phyloP scores from a whole-genome alignment of 2,113 vertebrate species.

The Equus quagga region DNA sequence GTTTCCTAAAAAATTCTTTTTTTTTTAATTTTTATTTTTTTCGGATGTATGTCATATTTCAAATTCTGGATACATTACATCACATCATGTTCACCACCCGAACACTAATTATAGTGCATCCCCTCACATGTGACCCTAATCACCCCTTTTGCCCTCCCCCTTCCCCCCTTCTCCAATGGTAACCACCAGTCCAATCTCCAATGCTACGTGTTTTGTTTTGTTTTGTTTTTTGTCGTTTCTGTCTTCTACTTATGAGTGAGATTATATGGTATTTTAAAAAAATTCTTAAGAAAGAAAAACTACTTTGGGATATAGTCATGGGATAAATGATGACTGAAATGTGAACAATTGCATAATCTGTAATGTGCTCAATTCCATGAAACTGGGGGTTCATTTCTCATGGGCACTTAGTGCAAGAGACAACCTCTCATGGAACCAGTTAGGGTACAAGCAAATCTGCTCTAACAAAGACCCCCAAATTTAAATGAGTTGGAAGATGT shows the following conservation, averaged over 20 bases:
- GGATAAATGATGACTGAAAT: not conserved
- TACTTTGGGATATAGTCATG: not conserved
- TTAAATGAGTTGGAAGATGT: not conserved
- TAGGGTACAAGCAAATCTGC: not conserved
- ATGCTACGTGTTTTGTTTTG: no score
- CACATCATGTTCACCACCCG: no score
- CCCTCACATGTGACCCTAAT: no score
- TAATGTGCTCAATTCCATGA: not conserved
- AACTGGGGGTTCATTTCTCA: not conserved
- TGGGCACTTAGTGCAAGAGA: not conserved
- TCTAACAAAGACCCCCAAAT: not conserved
- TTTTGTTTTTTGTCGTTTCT: no score
- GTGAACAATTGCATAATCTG: not conserved
- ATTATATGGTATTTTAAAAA: not conserved
- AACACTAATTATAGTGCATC: no score
- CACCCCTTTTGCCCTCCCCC: no score
- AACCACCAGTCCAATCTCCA: no score
- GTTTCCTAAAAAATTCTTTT: not conserved
- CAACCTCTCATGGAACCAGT: not conserved
- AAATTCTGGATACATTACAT: no score
- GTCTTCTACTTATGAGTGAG: no score
- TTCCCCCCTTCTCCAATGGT: no score
- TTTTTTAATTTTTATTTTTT: no score
- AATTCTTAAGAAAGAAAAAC: not conserved
- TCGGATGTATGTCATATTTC: no score